Percentiles rank a stretch among this genome's conserved stretches.
Conservation (phyloP, 2,797 vertebrate genomes). For the Rousettus madagascariensis region DNA sequence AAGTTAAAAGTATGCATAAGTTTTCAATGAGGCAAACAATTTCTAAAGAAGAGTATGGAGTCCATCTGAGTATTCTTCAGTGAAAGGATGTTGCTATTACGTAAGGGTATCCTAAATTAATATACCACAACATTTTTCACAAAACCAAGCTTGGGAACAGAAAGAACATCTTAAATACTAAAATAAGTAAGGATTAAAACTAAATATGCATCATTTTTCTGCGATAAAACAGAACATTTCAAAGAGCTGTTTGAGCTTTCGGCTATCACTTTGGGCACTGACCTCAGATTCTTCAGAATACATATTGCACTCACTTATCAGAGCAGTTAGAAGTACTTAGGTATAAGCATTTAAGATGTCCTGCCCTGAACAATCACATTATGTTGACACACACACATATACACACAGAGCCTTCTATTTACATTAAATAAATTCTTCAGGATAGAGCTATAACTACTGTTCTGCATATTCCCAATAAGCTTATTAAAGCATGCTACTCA, state of each 20-base stretch:
- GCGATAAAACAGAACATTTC: constrained; percentile 45
- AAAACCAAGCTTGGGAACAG: not conserved
- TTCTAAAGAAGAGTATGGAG: not conserved
- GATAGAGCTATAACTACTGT: not conserved
- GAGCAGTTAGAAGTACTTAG: not conserved
- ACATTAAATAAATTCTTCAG: constrained; percentile 6
- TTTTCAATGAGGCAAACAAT: not conserved
- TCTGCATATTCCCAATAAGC: constrained; percentile 25
- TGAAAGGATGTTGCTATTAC: not conserved
- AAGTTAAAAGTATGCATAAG: not conserved
- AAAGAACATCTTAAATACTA: constrained; percentile 19
- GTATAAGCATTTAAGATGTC: not conserved
- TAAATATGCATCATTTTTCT: constrained; percentile 17
- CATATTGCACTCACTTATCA: not conserved
- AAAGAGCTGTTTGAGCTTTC: constrained; percentile 34
- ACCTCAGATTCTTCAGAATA: not conserved
- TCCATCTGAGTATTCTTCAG: not conserved
- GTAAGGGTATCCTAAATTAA: not conserved
- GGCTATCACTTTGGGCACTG: not conserved
- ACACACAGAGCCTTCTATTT: not conserved
- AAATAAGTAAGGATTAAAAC: constrained; percentile 14
- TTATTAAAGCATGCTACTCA: constrained; percentile 35
- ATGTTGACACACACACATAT: not conserved
- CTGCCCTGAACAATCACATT: not conserved
- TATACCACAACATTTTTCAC: not conserved